Percentiles rank a stretch among this genome's conserved stretches.
These are phyloP conservation scores for Drosophila micromelanica DNA, from an alignment of 1,140 invertebrate species.

Conservation along the genomic window DNA sequence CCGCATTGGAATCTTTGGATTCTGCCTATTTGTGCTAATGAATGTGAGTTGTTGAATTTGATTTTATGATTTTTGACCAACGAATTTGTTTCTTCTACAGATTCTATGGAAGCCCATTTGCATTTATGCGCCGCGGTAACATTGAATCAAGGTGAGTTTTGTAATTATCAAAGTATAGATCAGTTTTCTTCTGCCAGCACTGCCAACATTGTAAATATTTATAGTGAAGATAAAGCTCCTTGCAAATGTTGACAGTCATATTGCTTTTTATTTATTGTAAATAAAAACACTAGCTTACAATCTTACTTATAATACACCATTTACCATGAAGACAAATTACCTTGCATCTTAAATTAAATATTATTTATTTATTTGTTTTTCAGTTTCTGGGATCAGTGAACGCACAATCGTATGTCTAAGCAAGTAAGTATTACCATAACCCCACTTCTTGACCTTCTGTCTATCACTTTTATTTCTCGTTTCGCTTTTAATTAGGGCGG, in stretches of 20 bases:
- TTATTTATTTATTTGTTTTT: slow-evolving; percentile 7
- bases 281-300: too few species aligned
- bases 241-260: too few species aligned
- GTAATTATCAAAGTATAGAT: neutral
- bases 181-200: too few species aligned
- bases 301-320: too few species aligned
- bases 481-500: slow-evolving; percentile 87
- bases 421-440: slow-evolving; percentile 86
- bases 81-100: slow-evolving; percentile 15
- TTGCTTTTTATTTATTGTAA: too few species aligned
- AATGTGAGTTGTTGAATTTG: slow-evolving; percentile 87
- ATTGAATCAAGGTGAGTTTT: slow-evolving; percentile 88
- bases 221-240: too few species aligned
- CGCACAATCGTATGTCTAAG: slow-evolving; percentile 89
- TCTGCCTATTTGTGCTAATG: slow-evolving; percentile 89
- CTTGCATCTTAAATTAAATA: too few species aligned
- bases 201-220: too few species aligned
- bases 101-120: slow-evolving; percentile 88
- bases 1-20: slow-evolving; percentile 89
- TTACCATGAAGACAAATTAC: too few species aligned
- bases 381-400: slow-evolving; percentile 90
- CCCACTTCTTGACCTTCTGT: neutral
- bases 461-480: neutral
- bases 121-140: slow-evolving; percentile 93
- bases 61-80: neutral